These are phyloP conservation scores for Diabrotica virgifera DNA, from an alignment of 1,140 invertebrate genomes.

Conservation along the genomic window DNA sequence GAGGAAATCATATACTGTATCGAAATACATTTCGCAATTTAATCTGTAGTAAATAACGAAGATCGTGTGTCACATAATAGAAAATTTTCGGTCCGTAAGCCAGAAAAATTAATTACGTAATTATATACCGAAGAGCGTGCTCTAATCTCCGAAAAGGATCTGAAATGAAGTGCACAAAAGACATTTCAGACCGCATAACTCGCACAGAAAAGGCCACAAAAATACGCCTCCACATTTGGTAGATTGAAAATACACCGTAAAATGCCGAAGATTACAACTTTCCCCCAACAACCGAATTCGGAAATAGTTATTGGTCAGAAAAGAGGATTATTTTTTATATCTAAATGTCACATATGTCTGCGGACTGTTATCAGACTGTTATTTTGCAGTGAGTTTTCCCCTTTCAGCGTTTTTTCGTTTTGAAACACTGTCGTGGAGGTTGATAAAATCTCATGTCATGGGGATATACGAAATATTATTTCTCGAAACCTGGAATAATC, in stretches of 20 bases:
- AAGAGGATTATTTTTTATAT: constrained; percentile 42
- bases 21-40: too few relatives aligned
- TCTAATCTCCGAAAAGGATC: not conserved
- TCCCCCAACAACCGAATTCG: constrained; percentile 14
- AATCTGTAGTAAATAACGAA: too few relatives aligned
- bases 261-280: constrained; percentile 29
- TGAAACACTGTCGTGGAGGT: constrained; percentile 11
- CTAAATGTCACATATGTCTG: constrained; percentile 38
- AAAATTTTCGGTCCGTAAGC: too few relatives aligned
- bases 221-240: constrained; percentile 4
- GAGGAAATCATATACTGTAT: too few relatives aligned
- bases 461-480: not conserved
- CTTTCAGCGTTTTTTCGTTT: constrained; percentile 21
- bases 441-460: not conserved
- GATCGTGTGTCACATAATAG: too few relatives aligned
- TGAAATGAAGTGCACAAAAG: not conserved
- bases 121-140: too few relatives aligned
- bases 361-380: constrained; percentile 29
- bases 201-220: not conserved
- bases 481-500: not conserved
- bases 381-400: constrained; percentile 21
- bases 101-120: too few relatives aligned
- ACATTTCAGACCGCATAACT: not conserved
- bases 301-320: constrained; percentile 35
- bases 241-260: constrained; percentile 18